Base-by-base conservation (phyloP, 2,113 vertebrate genomes). In the Dasypus novemcinctus region DNA sequence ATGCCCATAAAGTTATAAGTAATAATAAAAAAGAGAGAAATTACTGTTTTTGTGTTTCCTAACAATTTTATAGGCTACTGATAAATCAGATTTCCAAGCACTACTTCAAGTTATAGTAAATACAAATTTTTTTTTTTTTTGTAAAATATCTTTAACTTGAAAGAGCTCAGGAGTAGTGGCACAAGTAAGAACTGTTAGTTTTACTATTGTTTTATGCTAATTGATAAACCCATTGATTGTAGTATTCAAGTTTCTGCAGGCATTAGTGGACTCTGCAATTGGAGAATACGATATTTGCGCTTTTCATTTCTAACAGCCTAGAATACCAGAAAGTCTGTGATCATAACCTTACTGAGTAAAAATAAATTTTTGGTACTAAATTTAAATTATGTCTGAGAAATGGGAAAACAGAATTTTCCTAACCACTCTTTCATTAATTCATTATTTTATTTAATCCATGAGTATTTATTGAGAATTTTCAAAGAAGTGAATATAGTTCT, bases 201-300 rank as follows among this genome's bases (percentile, higher is more conserved):
- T 91, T 84, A 33, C 54, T 84, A 82, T 95, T 61, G 88, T 87
- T 76, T 84, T 93, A 94, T 96, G 72, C 54, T 96, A 95, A 92
- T 95, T 64, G 66, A 81, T 82, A 96, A 96, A 63, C 41, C 29
- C 74, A 95, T 78, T 85, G 38, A 74, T 82, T 76, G 25, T 74
- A 17, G 11, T 72, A 25, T 49, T 82, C 76, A 95, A 76, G 7
- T 3, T 41, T 94, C 57, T 94, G 23, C 4, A 82, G 63, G 38
- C 61, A 78, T 81, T 84, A 88, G 72, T 64, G 49, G 31, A 11
- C 72, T 86, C 71, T 81, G 36, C 89, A 71, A 15, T 15, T 95
- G 88, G 81, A 91, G 23, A 91, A 86, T 31, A 27, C 29, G 25
- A 74, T 66, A 75, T 94, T 95, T 96, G 57, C 91, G 83, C 93